Conservation (phyloP, 2,888 invertebrate species). For the Chymomyza fuscimana region DNA sequence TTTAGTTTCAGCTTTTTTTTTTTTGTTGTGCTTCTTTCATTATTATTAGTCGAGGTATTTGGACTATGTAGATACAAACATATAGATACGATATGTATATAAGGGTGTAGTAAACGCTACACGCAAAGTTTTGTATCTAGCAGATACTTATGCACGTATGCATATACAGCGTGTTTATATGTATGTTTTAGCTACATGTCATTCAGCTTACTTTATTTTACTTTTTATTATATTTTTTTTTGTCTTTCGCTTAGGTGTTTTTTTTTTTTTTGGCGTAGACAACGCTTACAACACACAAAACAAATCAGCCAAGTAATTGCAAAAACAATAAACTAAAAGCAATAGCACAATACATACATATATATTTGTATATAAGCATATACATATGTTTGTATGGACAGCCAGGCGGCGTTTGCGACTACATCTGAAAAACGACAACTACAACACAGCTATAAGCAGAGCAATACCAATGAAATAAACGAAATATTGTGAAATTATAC, state of each 20-base stretch:
- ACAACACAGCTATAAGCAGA: slow-evolving; percentile 26
- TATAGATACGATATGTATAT: slow-evolving; percentile 14
- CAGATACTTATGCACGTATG: slow-evolving; percentile 49
- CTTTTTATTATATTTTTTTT: slow-evolving; percentile 28
- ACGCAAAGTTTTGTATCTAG: slow-evolving; percentile 60
- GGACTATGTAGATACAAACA: slow-evolving; percentile 16
- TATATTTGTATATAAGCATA: neutral
- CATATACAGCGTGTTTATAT: slow-evolving; percentile 10
- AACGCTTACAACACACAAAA: slow-evolving; percentile 25
- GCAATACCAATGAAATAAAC: slow-evolving; percentile 13
- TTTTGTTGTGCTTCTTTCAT: slow-evolving; percentile 39
- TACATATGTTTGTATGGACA: neutral
- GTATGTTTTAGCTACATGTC: slow-evolving; percentile 43
- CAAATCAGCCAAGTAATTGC: slow-evolving; percentile 64
- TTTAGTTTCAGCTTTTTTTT: slow-evolving; percentile 66
- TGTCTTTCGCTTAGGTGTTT: too few relatives aligned
- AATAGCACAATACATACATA: slow-evolving; percentile 64
- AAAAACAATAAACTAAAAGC: slow-evolving; percentile 73
- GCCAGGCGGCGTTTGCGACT: slow-evolving; percentile 15
- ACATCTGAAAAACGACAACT: slow-evolving; percentile 7
- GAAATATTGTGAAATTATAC: slow-evolving; percentile 63
- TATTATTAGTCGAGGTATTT: slow-evolving; percentile 61
- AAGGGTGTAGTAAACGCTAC: slow-evolving; percentile 21
- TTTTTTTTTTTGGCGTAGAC: slow-evolving; percentile 51
- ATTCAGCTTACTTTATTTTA: slow-evolving; percentile 56